Base-by-base conservation (phyloP, 2,888 invertebrate genomes). In the Lordiphosa andalusiaca region DNA sequence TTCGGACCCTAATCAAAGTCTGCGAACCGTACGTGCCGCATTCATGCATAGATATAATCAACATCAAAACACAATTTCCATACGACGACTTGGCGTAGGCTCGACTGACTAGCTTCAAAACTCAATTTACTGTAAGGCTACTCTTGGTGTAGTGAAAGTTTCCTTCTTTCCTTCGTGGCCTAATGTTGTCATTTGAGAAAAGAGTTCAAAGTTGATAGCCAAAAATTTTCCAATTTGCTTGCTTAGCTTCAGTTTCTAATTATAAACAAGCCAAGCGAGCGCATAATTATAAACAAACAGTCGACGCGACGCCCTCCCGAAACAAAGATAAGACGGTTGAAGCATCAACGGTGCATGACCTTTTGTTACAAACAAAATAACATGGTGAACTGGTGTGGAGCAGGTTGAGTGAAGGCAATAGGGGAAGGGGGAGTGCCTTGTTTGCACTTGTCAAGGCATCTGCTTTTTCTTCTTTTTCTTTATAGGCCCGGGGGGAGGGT, bases 261-360 rank as follows among this genome's bases (percentile, higher is more conserved):
- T 78, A 62, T 82, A 65, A 62, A 42, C 67, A 65, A 54, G 46
- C 55, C 77, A 63, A 57, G 83, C 63, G 56, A 46, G 63, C 75
- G 71, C 80, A 78, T 82, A 77, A 77, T 78, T 77, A 77, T 78
- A 82, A 82, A 82, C 71, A 84, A 84, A 82, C 83, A 77, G 10
- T 5, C 10, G n/a, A 4, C 30, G 25, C 25, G 25, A 6, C 30
- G 30, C 30, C 30, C 30, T 7, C 30, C 30, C 30, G 30, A 33
- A 39, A 51, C 59, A 51, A 60, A 49, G 46, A 57, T 10, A 55
- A 41, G 35, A 19, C 19, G 4, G 6, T 33, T 16, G 10, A 16
- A 30, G 3, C 30, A 33, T 13, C 44, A 44, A 16, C 44, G 16
- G 44, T 44, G 44, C 44, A 44, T 44, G 44, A 44, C 44, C 44